Evolutionary conservation across 2,113 vertebrate genomes (phyloP).

Genomic region (Gymnocephalus cernua): DNA sequence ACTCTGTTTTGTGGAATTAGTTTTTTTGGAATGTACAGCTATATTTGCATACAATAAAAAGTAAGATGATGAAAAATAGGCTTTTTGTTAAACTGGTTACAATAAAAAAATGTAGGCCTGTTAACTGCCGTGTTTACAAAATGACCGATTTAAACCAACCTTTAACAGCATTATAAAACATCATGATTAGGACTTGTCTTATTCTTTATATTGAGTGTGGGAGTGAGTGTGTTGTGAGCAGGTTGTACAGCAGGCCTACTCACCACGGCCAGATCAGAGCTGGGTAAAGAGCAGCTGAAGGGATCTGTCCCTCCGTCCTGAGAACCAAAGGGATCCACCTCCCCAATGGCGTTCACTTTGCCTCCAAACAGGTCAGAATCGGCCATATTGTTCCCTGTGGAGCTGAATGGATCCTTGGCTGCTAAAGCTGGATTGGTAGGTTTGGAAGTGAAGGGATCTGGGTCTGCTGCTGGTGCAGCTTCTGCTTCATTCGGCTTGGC

Average conservation of each 20-base stretch:
- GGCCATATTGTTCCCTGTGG: conserved; percentile 8
- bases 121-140: not conserved
- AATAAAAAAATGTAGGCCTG: not conserved
- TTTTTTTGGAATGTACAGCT: not conserved
- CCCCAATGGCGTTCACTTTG: conserved; percentile 58
- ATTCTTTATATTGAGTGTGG: not conserved
- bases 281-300: conserved; percentile 72
- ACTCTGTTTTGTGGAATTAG: not conserved
- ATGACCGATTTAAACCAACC: not conserved
- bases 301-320: conserved; percentile 70
- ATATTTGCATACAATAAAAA: not conserved
- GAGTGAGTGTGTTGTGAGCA: not conserved
- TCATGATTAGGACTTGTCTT: not conserved
- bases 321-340: conserved; percentile 78
- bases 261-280: conserved; percentile 71
- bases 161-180: not conserved
- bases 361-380: conserved; percentile 66
- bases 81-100: not conserved
- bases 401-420: conserved; percentile 74
- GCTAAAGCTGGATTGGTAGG: conserved; percentile 32
- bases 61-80: not conserved
- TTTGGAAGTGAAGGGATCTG: conserved; percentile 69
- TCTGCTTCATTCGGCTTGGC: conserved; percentile 52
- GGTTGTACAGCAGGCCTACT: conserved; percentile 32
- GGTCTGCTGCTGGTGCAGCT: conserved; percentile 26